These are phyloP conservation scores for Excalfactoria chinensis DNA, from an alignment of 2,113 vertebrate genomes.

Conservation along the genomic window DNA sequence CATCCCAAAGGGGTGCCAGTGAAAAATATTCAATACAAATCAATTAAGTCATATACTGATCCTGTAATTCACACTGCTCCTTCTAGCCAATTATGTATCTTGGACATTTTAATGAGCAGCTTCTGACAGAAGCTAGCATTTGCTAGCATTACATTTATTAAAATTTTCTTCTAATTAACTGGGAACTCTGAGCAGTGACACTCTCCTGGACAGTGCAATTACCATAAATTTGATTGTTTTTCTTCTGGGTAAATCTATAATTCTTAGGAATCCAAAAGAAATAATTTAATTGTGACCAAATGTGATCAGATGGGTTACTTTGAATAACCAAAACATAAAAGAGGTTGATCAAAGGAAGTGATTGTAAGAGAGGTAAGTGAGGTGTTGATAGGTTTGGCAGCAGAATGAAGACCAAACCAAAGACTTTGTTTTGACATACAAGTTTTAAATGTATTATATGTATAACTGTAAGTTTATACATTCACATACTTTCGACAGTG, in stretches of 20 bases:
- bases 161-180: neutral
- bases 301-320: constrained; percentile 22
- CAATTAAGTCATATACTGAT: neutral
- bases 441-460: no score
- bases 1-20: neutral
- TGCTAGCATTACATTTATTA: neutral
- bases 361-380: neutral
- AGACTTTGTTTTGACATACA: constrained; percentile 10
- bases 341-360: constrained; percentile 33
- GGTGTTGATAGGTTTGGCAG: constrained; percentile 6
- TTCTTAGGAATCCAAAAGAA: neutral
- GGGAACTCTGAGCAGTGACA: neutral
- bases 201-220: neutral
- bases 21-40: neutral
- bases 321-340: constrained; percentile 9
- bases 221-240: neutral
- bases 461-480: neutral
- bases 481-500: neutral
- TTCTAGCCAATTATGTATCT: neutral
- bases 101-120: neutral
- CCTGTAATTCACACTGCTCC: neutral
- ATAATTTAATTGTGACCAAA: constrained; percentile 18
- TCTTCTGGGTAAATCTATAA: neutral
- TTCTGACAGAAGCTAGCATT: neutral
- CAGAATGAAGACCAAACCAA: constrained; percentile 13